Evolutionary conservation across 2,888 invertebrate genomes (phyloP).

Genomic region (Macrosoma leucophasiata): DNA sequence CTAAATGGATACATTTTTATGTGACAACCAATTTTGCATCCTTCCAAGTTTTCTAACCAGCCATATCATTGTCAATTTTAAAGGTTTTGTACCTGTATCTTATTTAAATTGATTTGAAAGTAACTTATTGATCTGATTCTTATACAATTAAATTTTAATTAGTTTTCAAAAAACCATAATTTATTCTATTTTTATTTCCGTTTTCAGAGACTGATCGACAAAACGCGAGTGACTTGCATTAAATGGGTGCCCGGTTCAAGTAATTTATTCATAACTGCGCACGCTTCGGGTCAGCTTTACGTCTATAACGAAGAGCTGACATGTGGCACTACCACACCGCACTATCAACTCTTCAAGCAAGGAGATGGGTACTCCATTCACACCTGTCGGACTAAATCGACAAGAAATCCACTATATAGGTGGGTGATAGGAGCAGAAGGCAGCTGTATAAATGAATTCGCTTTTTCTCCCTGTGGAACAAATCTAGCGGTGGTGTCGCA

Average conservation of each 20-base stretch:
- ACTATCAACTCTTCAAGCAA: constrained; percentile 96
- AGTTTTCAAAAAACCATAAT: no score
- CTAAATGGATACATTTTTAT: no score
- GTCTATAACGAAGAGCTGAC: constrained; percentile 97
- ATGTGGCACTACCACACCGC: constrained; percentile 92
- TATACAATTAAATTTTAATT: no score
- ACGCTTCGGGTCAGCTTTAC: constrained; percentile 97
- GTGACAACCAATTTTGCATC: no score
- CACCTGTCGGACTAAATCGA: constrained; percentile 97
- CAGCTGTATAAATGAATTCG: constrained; percentile 95
- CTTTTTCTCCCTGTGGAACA: constrained; percentile 95
- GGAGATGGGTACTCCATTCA: constrained; percentile 96
- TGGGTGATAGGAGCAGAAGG: constrained; percentile 84
- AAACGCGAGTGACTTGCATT: constrained; percentile 96
- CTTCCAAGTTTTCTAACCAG: no score
- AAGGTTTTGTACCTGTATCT: constrained; percentile 7
- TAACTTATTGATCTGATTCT: no score
- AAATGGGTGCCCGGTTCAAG: constrained; percentile 98
- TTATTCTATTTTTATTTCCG: constrained; percentile 21
- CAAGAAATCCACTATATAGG: constrained; percentile 90
- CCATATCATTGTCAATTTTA: no score
- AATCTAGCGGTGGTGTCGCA: constrained; percentile 96
- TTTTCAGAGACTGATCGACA: constrained; percentile 92
- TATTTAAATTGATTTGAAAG: neutral
- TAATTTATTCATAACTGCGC: constrained; percentile 95